Evolutionary conservation across 2,888 invertebrate species (phyloP), one percentile per base, ranked within the genome.

Genomic region (Tholera decimalis): DNA sequence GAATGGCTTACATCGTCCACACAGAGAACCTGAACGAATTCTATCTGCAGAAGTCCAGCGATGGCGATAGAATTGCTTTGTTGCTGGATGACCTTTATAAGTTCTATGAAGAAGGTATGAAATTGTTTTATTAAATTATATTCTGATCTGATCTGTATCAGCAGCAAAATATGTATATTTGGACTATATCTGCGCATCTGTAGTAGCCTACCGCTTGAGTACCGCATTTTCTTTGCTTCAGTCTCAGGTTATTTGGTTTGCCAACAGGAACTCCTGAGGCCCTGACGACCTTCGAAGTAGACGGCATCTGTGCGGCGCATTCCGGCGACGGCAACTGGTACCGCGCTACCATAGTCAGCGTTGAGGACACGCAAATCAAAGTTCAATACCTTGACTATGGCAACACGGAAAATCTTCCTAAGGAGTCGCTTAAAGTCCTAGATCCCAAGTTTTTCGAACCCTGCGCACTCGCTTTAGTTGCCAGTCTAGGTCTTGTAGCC

Each of bases 381-480:
- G 96, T 97, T 0, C 95, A 96, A 59, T 97, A 96, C 84, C 86
- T 97, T 0, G 98, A 98, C 87, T 98, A 97, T 72, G 98, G 98
- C 41, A 97, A 97, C 85, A 88, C 91, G 0, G 97, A 98, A 88
- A 89, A 91, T 6, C 84, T 98, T 0, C 63, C 93, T 0, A 88
- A 81, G 61, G 92, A 87, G 3, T 88, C 91, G 2, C 58, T 97
- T 0, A 96, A 96, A 82, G 87, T 89, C 63, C 89, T 96, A 8
- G 95, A 96, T 61, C 79, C 93, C 1, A 85, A 90, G 61, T 96
- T 96, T 88, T 91, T 81, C 54, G 93, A 94, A 60, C 94, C 94
- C 0, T 92, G 92, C 60, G 83, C 89, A 22, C 74, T 93, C 26
- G 94, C 95, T 0, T 82, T 95, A 2, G 92, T 91, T 1, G 93